Evolutionary conservation across 1,140 invertebrate species (phyloP), one percentile per base, ranked within the genome.

Genomic region (Calliopsis andreniformis): DNA sequence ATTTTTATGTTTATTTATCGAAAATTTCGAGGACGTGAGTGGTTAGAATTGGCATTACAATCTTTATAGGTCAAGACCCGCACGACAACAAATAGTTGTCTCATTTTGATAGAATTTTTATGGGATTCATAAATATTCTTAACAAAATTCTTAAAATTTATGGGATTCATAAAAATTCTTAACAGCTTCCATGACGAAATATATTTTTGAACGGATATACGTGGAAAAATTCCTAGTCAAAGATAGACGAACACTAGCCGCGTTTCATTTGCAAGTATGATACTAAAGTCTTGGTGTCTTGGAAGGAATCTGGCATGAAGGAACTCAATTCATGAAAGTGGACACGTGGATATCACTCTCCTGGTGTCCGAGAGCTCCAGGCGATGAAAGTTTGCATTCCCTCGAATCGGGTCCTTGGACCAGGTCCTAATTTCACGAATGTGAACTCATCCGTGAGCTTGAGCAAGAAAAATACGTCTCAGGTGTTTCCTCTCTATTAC

Each of bases 361-460:
- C 12, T 63, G 28, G 30, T 8, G 68, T 75, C 47, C 58, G 79
- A 83, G 56, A 63, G 80, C 82, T 82, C 25, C 80, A 18, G 82
- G 82, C 82, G 82, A 83, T 82, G 82, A 83, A 83, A 83, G 82
- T 82, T 70, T 42, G 43, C 76, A 69, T 69, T 79, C 63, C 49
- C 69, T 42, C 35, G 76, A 35, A 66, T 59, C 67, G 63, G 66
- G 51, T 62, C 59, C 35, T 66, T 62, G 72, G 25, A 59, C 64
- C 58, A 53, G 66, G 73, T 66, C 76, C 80, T 82, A 83, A 83
- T 83, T 83, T 83, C 82, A 78, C 80, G 80, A 82, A 45, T 25
- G 32, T 25, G 64, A 64, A 56, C 67, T 68, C 80, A 67, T 82
- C 79, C 63, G 63, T 51, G 32, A 8, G 42, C 20, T 28, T 28